Evolutionary conservation across 2,113 vertebrate genomes (phyloP).

Genomic region (Microtus richardsoni): DNA sequence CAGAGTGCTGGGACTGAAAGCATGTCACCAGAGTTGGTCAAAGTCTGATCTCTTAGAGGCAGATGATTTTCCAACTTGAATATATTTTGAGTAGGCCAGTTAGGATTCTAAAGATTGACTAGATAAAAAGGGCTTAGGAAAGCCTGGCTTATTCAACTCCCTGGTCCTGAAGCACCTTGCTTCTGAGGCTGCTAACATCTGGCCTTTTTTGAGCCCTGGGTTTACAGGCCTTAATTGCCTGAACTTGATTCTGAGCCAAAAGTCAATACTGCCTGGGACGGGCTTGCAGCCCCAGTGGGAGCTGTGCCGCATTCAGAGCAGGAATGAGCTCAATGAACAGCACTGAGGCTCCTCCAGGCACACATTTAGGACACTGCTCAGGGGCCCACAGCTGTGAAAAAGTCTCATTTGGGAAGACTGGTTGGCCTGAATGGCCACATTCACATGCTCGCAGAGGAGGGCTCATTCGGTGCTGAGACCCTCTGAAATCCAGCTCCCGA

Average conservation of each 20-base stretch:
- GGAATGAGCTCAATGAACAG: not conserved
- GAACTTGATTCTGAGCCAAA: not conserved
- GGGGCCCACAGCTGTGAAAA: not conserved
- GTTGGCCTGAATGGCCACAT: not conserved
- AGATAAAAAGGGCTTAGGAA: not conserved
- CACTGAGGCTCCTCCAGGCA: not conserved
- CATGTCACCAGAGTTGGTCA: not conserved
- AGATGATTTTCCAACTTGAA: not conserved
- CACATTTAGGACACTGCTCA: not conserved
- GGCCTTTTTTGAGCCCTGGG: not conserved
- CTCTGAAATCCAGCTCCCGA: slow-evolving; percentile 2
- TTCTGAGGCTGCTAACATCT: not conserved
- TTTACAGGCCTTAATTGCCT: not conserved
- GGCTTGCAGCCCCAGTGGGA: not conserved
- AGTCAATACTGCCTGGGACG: not conserved
- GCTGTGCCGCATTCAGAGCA: not conserved
- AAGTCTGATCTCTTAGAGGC: not conserved
- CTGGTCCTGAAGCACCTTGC: not conserved
- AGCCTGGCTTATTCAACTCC: not conserved
- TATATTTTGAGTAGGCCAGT: not conserved
- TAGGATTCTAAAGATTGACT: not conserved
- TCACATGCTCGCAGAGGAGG: not conserved
- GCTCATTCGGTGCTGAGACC: not conserved
- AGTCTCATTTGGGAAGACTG: not conserved
- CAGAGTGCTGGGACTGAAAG: not conserved